phyloP scores from a whole-genome alignment of 1,140 invertebrate genomes.

The Leptestheria dahalacensis region DNA sequence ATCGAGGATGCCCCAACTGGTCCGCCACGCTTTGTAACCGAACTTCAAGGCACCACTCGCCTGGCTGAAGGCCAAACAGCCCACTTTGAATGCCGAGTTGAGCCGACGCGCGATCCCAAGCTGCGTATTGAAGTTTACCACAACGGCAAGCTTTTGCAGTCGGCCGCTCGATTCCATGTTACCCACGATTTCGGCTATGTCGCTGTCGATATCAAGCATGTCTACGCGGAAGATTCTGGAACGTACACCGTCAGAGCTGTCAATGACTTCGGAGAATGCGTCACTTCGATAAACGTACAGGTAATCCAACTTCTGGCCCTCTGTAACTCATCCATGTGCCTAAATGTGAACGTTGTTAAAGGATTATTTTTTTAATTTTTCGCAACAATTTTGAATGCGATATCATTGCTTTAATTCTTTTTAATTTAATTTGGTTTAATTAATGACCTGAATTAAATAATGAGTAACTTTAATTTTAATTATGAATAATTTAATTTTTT shows the following conservation, averaged over 20 bases:
- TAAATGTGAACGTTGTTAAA: too few species aligned
- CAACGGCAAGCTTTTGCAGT: constrained; percentile 71
- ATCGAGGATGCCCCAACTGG: constrained; percentile 64
- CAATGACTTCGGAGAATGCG: constrained; percentile 72
- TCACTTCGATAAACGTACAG: constrained; percentile 55
- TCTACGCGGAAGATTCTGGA: constrained; percentile 84
- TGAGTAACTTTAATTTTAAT: too few species aligned
- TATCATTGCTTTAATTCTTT: too few species aligned
- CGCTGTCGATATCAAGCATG: constrained; percentile 74
- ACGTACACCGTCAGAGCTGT: constrained; percentile 79
- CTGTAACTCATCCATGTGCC: too few species aligned
- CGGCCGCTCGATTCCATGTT: constrained; percentile 74
- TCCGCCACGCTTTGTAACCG: constrained; percentile 64
- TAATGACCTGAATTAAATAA: too few species aligned
- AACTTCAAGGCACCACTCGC: constrained; percentile 60
- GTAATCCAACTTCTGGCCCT: not conserved
- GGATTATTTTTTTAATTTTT: too few species aligned
- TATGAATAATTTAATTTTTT: too few species aligned
- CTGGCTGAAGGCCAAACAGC: constrained; percentile 71
- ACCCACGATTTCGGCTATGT: constrained; percentile 93
- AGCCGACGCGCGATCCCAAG: constrained; percentile 79
- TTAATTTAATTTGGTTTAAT: too few species aligned
- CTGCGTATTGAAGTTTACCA: constrained; percentile 80
- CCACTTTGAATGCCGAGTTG: constrained; percentile 80
- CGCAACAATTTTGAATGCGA: too few species aligned